Conservation (phyloP, 2,888 invertebrate species). For the Diachrysia chrysitis region DNA sequence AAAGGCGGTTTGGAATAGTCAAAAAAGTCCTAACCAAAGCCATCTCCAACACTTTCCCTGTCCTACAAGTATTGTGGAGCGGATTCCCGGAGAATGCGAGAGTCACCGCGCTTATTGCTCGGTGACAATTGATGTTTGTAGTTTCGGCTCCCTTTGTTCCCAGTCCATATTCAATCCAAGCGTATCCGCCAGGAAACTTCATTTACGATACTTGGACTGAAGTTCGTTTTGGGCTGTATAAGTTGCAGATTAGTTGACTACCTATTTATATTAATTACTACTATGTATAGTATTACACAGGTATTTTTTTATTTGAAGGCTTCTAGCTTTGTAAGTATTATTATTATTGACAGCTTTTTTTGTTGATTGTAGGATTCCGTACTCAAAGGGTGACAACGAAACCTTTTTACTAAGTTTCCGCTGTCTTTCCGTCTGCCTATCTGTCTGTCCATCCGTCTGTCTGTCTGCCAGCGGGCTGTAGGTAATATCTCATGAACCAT, state of each 20-base stretch:
- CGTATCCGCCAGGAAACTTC: conserved; percentile 16
- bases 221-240: not conserved
- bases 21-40: conserved; percentile 52
- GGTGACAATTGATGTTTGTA: conserved; percentile 79
- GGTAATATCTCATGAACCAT: too few species aligned
- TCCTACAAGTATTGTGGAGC: conserved; percentile 55
- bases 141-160: conserved; percentile 61
- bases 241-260: not conserved
- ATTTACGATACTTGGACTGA: not conserved
- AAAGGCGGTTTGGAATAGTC: not conserved
- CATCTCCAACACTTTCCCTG: conserved; percentile 53
- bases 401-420: too few species aligned
- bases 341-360: too few species aligned
- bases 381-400: too few species aligned
- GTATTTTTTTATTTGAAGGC: too few species aligned
- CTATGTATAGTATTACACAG: too few species aligned
- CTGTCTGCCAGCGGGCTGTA: too few species aligned
- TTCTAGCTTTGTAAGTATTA: too few species aligned
- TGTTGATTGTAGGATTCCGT: too few species aligned
- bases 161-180: conserved; percentile 52
- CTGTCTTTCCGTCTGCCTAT: too few species aligned
- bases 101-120: conserved; percentile 84
- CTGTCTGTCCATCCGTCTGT: too few species aligned
- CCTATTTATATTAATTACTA: too few species aligned
- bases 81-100: conserved; percentile 71